phyloP scores from a whole-genome alignment of 2,888 invertebrate genomes.

The Pterostichus madidus region DNA sequence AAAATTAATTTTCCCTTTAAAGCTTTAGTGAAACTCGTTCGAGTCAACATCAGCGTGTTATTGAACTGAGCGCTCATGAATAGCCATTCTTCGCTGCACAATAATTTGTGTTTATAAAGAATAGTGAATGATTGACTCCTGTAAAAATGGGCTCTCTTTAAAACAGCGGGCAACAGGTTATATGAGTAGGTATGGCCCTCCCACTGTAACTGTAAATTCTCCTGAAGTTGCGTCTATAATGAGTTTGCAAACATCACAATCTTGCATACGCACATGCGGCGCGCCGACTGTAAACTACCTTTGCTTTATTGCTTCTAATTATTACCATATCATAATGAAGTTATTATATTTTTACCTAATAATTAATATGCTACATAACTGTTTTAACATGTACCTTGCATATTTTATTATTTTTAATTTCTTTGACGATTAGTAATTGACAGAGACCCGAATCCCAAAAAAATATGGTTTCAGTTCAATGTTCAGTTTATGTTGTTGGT shows the following conservation, averaged over 20 bases:
- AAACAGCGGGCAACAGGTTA: constrained; percentile 58
- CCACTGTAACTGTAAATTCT: constrained; percentile 63
- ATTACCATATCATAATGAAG: constrained; percentile 41
- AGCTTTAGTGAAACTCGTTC: constrained; percentile 4
- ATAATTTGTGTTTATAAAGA: constrained; percentile 63
- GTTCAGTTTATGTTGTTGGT: too few relatives aligned
- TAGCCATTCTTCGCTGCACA: constrained; percentile 53
- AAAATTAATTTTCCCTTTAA: constrained; percentile 4
- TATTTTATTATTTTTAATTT: neutral
- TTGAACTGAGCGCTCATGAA: constrained; percentile 37
- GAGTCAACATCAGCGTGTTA: constrained; percentile 1
- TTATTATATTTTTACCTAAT: constrained; percentile 15
- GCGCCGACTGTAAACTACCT: constrained; percentile 9
- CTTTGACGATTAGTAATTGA: too few relatives aligned
- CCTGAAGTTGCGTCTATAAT: constrained; percentile 43
- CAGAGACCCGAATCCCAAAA: too few relatives aligned
- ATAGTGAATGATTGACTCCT: constrained; percentile 62
- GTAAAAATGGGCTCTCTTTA: constrained; percentile 58
- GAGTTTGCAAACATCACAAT: constrained; percentile 55
- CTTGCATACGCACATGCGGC: neutral
- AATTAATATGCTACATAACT: neutral
- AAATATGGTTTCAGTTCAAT: too few relatives aligned
- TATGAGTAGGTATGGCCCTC: constrained; percentile 45
- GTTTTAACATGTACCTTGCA: neutral
- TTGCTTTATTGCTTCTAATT: constrained; percentile 26